Evolutionary conservation across 2,113 vertebrate species (phyloP), one percentile per base, ranked within the genome.

Genomic region (Ceyx melanurus): DNA sequence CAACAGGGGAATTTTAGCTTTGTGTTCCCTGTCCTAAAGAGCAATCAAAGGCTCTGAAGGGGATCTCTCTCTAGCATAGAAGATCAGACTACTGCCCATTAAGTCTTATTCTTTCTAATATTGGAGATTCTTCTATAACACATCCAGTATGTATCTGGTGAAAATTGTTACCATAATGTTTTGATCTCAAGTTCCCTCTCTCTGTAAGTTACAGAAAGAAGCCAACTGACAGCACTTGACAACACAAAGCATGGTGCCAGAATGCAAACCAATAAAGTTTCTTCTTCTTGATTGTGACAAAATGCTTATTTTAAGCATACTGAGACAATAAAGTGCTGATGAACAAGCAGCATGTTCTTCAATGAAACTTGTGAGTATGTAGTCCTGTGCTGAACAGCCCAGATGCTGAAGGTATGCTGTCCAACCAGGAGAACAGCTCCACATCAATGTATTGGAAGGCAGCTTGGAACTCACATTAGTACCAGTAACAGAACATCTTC

Each of bases 191-290:
- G 86, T 60, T 85, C 70, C 28, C n/a, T 56, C 79, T 57, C 73
- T 72, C 68, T 50, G 68, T 88, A 92, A 92, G 70, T 75, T 86
- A 78, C 77, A 96, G 90, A 79, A 70, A 89, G 84, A 78, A 92
- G 93, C 91, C 94, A 92, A 93, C 67, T 91, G 93, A 95, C 91
- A 95, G 93, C 87, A 82, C 94, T 96, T 95, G 92, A 93, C 91
- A 94, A 88, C 87, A 54, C 4, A 17, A 72, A 94, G 60, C 71
- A n/a, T 6, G 5, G 82, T 89, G 96, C 92, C 92, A 93, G 82
- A 90, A 94, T 15, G 43, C 89, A 95, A 93, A 93, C 84, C 92
- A 91, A 92, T 91, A 70, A 95, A 94, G 92, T 85, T 93, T 15
- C 92, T 91, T 77, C 80, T 89, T 77, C 82, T 76, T 82, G 46